Percentiles rank a stretch among this genome's conserved stretches.
Conservation (phyloP, 2,888 invertebrate species). For the Hipparchia sbordonii region DNA sequence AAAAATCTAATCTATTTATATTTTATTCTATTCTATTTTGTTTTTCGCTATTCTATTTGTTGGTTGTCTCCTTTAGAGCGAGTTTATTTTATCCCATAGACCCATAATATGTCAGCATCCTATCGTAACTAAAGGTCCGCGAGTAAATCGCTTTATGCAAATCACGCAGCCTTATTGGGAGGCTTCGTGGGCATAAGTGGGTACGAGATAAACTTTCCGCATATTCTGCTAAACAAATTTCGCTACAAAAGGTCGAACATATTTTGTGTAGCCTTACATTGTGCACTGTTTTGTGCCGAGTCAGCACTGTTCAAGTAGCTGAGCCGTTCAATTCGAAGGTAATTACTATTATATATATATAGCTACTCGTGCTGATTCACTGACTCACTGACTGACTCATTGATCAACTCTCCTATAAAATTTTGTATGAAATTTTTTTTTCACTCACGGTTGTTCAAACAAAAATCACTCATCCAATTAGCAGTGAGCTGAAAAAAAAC, state of each 20-base stretch:
- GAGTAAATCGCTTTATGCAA: slow-evolving; percentile 38
- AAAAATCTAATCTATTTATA: too few relatives aligned
- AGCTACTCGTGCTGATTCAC: too few relatives aligned
- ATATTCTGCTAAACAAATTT: slow-evolving; percentile 16
- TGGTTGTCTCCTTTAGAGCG: too few relatives aligned
- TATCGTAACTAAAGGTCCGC: slow-evolving; percentile 22
- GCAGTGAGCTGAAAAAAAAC: too few relatives aligned
- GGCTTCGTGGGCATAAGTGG: slow-evolving; percentile 12
- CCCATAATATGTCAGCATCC: slow-evolving; percentile 1
- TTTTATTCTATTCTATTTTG: too few relatives aligned
- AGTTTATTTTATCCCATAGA: too few relatives aligned
- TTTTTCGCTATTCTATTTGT: too few relatives aligned
- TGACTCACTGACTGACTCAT: too few relatives aligned
- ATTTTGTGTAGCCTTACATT: slow-evolving; percentile 10
- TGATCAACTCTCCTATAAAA: too few relatives aligned
- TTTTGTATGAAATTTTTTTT: too few relatives aligned
- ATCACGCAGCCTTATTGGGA: slow-evolving; percentile 33
- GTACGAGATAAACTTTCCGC: slow-evolving; percentile 14
- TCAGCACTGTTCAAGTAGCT: slow-evolving; percentile 2
- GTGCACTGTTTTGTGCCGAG: slow-evolving; percentile 6
- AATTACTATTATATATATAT: neutral
- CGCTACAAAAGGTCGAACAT: slow-evolving; percentile 14
- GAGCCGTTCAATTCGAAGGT: neutral
- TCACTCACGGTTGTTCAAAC: too few relatives aligned
- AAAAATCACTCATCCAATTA: too few relatives aligned